phyloP scores from a whole-genome alignment of 1,140 invertebrate species.

The Polypedilum pembai region DNA sequence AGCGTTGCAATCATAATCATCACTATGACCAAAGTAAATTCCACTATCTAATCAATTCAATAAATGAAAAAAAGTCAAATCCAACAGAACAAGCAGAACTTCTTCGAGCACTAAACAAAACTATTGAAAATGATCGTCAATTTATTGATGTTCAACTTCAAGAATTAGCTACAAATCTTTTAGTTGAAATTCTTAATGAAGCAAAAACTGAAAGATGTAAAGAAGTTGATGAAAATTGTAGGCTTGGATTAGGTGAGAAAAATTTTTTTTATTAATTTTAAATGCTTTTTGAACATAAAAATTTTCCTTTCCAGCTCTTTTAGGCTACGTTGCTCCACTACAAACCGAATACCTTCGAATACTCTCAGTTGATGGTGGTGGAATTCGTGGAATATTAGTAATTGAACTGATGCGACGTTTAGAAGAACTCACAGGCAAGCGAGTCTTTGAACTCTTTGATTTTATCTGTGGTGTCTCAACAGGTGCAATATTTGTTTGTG shows the following conservation, averaged over 20 bases:
- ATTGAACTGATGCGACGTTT: constrained; percentile 71
- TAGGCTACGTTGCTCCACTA: constrained; percentile 66
- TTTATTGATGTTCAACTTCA: not conserved
- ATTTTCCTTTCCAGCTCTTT: constrained; percentile 44
- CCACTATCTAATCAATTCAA: not conserved
- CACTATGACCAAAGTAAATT: not conserved
- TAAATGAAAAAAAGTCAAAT: not conserved
- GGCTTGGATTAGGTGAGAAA: not conserved
- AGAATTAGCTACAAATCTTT: not conserved
- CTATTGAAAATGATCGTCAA: not conserved
- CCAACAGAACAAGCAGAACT: not conserved
- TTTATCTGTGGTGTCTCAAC: constrained; percentile 89
- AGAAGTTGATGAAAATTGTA: not conserved
- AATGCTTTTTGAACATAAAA: not conserved
- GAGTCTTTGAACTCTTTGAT: constrained; percentile 70
- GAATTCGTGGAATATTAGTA: constrained; percentile 73
- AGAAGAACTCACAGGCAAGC: constrained; percentile 61
- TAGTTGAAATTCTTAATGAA: not conserved
- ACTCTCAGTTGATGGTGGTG: constrained; percentile 84
- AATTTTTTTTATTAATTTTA: too few species aligned
- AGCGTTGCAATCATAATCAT: not conserved
- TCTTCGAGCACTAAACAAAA: not conserved
- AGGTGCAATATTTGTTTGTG: constrained; percentile 66
- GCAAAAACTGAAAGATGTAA: not conserved
- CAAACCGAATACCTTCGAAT: constrained; percentile 69